phyloP scores from a whole-genome alignment of 2,888 invertebrate species.

The Smittia aterrima region DNA sequence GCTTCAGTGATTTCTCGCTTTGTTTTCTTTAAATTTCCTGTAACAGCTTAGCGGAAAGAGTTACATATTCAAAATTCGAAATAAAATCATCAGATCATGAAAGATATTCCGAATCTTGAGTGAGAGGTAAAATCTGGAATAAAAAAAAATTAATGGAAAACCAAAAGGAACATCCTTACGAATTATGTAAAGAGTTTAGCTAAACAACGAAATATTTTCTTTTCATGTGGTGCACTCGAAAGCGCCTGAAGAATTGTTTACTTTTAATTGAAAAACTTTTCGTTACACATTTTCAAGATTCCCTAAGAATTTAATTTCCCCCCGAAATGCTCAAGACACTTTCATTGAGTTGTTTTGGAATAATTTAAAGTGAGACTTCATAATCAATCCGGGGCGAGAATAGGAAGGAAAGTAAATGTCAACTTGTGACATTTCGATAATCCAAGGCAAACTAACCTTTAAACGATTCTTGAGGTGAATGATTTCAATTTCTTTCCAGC shows the following conservation, averaged over 20 bases:
- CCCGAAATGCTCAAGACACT: background rate
- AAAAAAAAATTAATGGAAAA: too few relatives aligned
- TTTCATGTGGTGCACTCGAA: background rate
- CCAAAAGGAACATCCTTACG: too few relatives aligned
- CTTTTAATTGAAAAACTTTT: slow-evolving; percentile 41
- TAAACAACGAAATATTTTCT: background rate
- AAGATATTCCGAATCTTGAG: too few relatives aligned
- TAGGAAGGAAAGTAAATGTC: background rate
- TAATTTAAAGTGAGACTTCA: background rate
- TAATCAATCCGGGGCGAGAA: background rate
- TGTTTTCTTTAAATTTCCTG: slow-evolving; percentile 41
- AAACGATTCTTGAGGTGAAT: background rate
- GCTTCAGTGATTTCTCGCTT: too few relatives aligned
- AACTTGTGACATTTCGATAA: slow-evolving; percentile 19
- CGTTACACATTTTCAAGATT: background rate
- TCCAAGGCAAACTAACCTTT: background rate
- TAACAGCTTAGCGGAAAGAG: background rate
- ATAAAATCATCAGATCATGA: too few relatives aligned
- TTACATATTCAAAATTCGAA: background rate
- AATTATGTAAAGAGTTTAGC: background rate
- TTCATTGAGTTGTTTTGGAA: background rate
- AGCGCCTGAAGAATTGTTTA: slow-evolving; percentile 32
- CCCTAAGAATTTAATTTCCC: background rate
- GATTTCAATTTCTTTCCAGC: slow-evolving; percentile 58
- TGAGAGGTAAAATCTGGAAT: too few relatives aligned